phyloP scores from a whole-genome alignment of 2,113 vertebrate species.

The Chaenogobius annularis region DNA sequence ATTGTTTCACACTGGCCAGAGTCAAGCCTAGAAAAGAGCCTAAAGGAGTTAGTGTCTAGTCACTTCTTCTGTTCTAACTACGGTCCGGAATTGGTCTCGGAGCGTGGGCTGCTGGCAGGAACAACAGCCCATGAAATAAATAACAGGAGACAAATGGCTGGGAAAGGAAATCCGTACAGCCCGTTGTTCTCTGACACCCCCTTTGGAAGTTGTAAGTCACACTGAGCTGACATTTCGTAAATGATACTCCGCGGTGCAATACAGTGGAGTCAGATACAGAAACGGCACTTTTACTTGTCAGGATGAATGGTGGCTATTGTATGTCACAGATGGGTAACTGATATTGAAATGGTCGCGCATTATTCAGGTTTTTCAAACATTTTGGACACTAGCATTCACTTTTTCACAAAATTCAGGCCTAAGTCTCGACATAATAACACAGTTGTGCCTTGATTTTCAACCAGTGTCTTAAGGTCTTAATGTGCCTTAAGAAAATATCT shows the following conservation, averaged over 20 bases:
- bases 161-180: conserved; percentile 34
- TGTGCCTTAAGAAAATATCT: too few species aligned
- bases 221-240: conserved; percentile 28
- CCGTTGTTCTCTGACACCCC: conserved; percentile 49
- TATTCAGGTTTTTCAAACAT: neutral
- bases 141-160: conserved; percentile 61
- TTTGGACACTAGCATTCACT: neutral
- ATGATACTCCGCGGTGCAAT: conserved; percentile 21
- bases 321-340: neutral
- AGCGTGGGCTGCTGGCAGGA: conserved; percentile 53
- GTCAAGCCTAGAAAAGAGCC: conserved; percentile 56
- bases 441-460: too few species aligned
- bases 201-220: conserved; percentile 50
- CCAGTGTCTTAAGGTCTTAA: too few species aligned
- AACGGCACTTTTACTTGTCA: neutral
- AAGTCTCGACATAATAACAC: too few species aligned
- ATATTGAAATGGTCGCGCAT: neutral
- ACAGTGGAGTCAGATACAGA: neutral
- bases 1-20: conserved; percentile 61
- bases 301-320: neutral
- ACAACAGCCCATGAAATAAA: conserved; percentile 62
- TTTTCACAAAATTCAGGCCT: neutral
- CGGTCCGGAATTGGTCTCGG: conserved; percentile 48
- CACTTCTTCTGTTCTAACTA: conserved; percentile 60
- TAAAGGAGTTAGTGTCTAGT: conserved; percentile 67